Evolutionary conservation across 2,113 vertebrate genomes (phyloP).

Genomic region (Gnathonemus longibarbis): DNA sequence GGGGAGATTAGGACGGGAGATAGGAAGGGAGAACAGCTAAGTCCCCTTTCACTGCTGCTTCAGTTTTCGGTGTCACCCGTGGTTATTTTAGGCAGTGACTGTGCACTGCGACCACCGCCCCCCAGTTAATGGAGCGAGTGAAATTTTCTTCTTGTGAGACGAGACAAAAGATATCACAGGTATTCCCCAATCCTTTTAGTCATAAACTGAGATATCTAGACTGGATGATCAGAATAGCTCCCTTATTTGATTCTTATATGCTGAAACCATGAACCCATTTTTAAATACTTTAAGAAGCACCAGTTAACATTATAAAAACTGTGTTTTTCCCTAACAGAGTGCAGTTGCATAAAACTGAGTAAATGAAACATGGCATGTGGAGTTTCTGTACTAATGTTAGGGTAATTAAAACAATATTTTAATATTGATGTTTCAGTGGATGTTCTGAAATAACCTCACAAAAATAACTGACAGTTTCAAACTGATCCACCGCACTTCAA

Average conservation of each 20-base stretch:
- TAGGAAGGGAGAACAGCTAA: constrained; percentile 39
- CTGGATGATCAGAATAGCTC: not conserved
- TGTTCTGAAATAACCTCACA: not conserved
- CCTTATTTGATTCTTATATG: not conserved
- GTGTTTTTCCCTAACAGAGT: not conserved
- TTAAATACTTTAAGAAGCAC: not conserved
- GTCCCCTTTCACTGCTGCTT: constrained; percentile 17
- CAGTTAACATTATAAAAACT: not conserved
- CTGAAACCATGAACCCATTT: not conserved
- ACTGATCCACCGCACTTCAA: not conserved
- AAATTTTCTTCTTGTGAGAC: not conserved
- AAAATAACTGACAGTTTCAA: not conserved
- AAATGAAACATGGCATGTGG: not conserved
- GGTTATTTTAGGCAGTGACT: not conserved
- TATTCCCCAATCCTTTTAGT: not conserved
- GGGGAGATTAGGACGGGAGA: constrained; percentile 18
- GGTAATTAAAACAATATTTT: not conserved
- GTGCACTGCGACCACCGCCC: not conserved
- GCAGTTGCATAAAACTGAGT: not conserved
- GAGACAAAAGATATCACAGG: not conserved
- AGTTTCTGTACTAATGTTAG: not conserved
- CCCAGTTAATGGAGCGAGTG: not conserved
- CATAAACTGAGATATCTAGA: not conserved
- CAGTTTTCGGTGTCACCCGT: not conserved
- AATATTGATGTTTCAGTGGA: not conserved